Conservation (phyloP, 92 coral and sea anemone species). For the Meandrina meandrites region DNA sequence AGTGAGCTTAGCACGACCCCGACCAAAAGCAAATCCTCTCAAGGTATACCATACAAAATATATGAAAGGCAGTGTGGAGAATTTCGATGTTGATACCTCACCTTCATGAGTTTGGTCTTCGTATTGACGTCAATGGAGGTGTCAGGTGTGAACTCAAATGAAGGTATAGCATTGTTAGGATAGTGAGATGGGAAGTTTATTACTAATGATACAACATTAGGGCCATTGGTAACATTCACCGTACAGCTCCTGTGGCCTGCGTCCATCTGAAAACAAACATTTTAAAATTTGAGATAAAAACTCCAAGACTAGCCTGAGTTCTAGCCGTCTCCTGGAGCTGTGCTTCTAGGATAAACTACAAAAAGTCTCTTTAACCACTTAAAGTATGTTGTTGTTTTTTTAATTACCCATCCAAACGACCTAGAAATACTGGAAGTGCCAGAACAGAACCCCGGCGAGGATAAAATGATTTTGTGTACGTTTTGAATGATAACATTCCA, state of each 20-base stretch:
- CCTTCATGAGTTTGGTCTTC: constrained; percentile 89
- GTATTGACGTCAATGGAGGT: constrained; percentile 81
- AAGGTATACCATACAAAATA: neutral
- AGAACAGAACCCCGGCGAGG: too few species aligned
- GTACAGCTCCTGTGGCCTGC: constrained; percentile 93
- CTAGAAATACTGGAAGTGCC: too few species aligned
- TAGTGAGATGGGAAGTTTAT: constrained; percentile 91
- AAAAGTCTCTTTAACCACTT: too few species aligned
- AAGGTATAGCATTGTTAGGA: constrained; percentile 94
- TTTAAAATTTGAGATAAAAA: neutral
- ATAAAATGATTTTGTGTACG: too few species aligned
- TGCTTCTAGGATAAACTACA: too few species aligned
- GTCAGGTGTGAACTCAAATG: constrained; percentile 89
- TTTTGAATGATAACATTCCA: too few species aligned
- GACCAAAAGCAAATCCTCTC: neutral
- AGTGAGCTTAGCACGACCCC: neutral
- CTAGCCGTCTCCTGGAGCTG: too few species aligned
- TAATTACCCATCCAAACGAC: too few species aligned
- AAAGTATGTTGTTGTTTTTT: too few species aligned
- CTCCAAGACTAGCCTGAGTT: neutral
- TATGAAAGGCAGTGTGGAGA: neutral
- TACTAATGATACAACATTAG: constrained; percentile 71
- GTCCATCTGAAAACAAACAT: constrained; percentile 74
- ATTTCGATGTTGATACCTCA: constrained; percentile 17
- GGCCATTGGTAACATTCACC: constrained; percentile 80